Evolutionary conservation across 2,797 vertebrate genomes (phyloP).

Genomic region (Acipenser ruthenus): DNA sequence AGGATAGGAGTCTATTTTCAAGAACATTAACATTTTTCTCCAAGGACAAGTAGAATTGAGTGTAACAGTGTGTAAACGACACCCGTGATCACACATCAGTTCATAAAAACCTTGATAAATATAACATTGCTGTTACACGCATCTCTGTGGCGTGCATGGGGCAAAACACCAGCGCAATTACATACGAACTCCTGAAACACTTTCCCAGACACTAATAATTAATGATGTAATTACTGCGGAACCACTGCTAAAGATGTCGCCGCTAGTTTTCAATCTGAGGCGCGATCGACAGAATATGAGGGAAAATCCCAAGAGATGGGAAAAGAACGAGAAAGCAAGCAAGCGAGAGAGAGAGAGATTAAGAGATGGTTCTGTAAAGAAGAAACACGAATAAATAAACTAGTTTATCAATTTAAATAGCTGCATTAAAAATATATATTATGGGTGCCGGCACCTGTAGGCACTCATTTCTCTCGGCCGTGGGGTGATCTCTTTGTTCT

Average conservation of each 20-base stretch:
- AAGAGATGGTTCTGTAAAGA: neutral
- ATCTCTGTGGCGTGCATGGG: neutral
- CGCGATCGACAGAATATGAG: too few relatives aligned
- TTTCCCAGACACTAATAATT: neutral
- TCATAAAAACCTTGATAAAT: neutral
- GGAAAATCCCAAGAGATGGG: too few relatives aligned
- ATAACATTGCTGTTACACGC: neutral
- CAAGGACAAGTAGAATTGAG: too few relatives aligned
- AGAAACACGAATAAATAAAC: conserved; percentile 5
- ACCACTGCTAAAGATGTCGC: neutral
- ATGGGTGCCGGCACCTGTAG: conserved; percentile 11
- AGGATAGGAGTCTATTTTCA: too few relatives aligned
- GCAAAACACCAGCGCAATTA: neutral
- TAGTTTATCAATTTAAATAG: conserved; percentile 16
- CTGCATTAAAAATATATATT: conserved; percentile 6
- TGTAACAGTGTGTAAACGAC: too few relatives aligned
- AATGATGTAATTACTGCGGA: neutral
- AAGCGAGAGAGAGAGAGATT: too few relatives aligned
- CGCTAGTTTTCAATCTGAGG: neutral
- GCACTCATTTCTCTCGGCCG: conserved; percentile 25
- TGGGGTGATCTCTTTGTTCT: conserved; percentile 19
- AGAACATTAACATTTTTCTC: too few relatives aligned
- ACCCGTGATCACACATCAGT: neutral
- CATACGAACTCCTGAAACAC: neutral
- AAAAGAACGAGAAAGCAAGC: too few relatives aligned